These are phyloP conservation scores for Hypotaenidia okinawae DNA, from an alignment of 2,797 vertebrate species.

Conservation along the genomic window DNA sequence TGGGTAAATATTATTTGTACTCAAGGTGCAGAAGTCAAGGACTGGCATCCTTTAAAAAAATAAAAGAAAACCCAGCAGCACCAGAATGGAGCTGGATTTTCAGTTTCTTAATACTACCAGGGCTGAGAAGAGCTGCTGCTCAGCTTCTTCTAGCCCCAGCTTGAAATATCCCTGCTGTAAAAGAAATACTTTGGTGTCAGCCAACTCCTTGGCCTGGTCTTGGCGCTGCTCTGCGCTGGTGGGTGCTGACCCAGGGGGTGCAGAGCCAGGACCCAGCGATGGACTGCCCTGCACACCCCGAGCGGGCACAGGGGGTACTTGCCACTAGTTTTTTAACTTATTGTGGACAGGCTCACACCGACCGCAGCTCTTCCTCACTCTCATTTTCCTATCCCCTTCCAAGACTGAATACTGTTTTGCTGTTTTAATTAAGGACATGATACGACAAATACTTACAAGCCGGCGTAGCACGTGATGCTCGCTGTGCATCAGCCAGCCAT, in stretches of 20 bases:
- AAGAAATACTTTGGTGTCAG: neutral
- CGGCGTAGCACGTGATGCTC: accelerated
- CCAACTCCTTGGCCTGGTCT: neutral
- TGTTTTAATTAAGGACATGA: neutral
- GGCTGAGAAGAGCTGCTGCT: neutral
- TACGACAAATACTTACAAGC: neutral
- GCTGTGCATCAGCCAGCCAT: neutral
- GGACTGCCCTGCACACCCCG: neutral
- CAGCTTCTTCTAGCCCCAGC: neutral
- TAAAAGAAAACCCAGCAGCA: neutral
- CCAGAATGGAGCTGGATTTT: neutral
- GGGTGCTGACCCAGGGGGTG: neutral
- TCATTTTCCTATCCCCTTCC: neutral
- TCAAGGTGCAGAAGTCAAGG: neutral
- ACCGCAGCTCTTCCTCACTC: neutral
- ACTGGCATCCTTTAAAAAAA: constrained; percentile 10
- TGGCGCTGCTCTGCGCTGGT: neutral
- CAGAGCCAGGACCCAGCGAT: neutral
- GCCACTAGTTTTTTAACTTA: constrained; percentile 16
- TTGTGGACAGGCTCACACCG: neutral
- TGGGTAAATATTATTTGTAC: constrained; percentile 73
- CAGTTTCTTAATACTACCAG: neutral
- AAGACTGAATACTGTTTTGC: constrained; percentile 2
- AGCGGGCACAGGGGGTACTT: constrained; percentile 17
- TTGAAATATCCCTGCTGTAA: neutral